Conservation (phyloP, 2,888 invertebrate genomes). For the Caenorhabditis sp. region DNA sequence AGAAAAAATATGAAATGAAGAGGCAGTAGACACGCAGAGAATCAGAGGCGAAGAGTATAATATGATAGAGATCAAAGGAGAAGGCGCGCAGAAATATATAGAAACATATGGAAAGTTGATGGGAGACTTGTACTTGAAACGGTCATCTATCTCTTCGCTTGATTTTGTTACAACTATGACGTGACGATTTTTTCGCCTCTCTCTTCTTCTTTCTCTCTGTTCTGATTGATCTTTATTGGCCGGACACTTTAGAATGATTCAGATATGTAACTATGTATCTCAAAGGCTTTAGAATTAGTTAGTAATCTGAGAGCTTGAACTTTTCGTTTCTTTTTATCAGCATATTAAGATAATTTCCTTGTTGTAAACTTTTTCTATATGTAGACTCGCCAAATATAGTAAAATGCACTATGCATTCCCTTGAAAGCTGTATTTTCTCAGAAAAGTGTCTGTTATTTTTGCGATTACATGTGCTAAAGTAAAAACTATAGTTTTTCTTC, state of each 20-base stretch:
- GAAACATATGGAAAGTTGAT: conserved; percentile 30
- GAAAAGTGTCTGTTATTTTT: no score
- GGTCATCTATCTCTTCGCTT: background rate
- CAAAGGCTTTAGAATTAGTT: background rate
- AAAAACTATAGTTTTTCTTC: no score
- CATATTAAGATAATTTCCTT: background rate
- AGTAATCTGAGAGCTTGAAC: background rate
- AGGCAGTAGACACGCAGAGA: conserved; percentile 2
- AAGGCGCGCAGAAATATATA: conserved; percentile 10
- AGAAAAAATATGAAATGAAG: conserved; percentile 3
- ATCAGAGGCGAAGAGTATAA: background rate
- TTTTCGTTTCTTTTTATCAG: background rate
- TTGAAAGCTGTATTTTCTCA: no score
- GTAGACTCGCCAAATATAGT: no score
- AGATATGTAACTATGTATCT: no score
- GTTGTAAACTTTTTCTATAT: background rate
- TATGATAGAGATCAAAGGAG: conserved; percentile 29
- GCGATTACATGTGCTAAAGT: no score
- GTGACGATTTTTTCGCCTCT: conserved; percentile 4
- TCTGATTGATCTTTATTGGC: background rate
- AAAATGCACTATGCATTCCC: no score
- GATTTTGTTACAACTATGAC: conserved; percentile 10
- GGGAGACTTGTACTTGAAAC: conserved; percentile 14
- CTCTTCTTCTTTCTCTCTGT: background rate
- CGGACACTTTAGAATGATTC: background rate